Evolutionary conservation across 2,113 vertebrate genomes (phyloP).

Genomic region (Galeopterus variegatus): DNA sequence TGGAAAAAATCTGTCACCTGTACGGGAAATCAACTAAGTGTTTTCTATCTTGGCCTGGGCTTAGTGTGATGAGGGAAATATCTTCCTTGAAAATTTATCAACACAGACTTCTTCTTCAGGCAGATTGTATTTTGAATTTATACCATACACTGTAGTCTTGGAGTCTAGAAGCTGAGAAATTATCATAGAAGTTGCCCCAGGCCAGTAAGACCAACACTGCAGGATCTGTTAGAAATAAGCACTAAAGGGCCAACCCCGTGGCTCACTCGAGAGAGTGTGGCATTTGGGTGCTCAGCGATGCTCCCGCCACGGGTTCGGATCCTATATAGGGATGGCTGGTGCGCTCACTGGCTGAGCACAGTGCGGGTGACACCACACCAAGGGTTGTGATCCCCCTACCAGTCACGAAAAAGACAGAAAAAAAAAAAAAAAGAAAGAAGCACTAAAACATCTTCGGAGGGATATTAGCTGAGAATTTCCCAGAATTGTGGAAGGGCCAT

Average conservation of each 20-base stretch:
- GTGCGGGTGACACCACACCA: no score
- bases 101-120: neutral
- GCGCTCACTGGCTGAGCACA: no score
- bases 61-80: neutral
- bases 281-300: no score
- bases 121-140: constrained; percentile 21
- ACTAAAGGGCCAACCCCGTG: no score
- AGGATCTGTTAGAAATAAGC: neutral
- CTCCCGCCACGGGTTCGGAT: no score
- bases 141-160: neutral
- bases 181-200: neutral
- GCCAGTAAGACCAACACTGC: neutral
- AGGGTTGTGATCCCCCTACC: no score
- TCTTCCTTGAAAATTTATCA: neutral
- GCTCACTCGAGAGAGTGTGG: no score
- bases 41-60: neutral
- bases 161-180: constrained; percentile 39
- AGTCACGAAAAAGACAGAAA: no score
- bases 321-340: no score
- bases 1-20: neutral
- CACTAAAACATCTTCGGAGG: neutral
- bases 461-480: neutral
- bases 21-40: neutral
- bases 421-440: no score
- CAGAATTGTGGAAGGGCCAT: neutral